Evolutionary conservation across 2,888 invertebrate species (phyloP).

Genomic region (Pherbina coryleti): DNA sequence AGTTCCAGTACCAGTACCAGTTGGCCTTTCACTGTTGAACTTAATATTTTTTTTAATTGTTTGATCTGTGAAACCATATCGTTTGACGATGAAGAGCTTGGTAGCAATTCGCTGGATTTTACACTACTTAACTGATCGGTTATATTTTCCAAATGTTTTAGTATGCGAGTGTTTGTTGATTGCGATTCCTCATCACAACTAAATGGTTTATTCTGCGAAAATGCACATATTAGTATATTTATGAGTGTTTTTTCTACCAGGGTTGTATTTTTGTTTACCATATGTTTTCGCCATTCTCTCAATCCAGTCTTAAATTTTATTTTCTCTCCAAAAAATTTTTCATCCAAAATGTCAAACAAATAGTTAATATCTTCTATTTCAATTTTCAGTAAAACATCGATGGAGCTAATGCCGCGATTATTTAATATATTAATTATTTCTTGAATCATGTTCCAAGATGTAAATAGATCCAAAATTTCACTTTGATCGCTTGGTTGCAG

Average conservation of each 20-base stretch:
- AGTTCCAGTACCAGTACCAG: constrained; percentile 29
- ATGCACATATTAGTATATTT: constrained; percentile 19
- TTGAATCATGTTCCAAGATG: constrained; percentile 29
- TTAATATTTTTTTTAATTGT: constrained; percentile 21
- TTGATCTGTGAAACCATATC: background rate
- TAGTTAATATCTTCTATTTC: constrained; percentile 29
- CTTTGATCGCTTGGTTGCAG: constrained; percentile 12
- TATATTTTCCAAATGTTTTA: constrained; percentile 27
- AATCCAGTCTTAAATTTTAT: constrained; percentile 34
- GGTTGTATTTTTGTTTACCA: constrained; percentile 24
- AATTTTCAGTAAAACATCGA: constrained; percentile 28
- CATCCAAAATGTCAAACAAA: constrained; percentile 28
- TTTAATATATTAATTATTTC: constrained; percentile 30
- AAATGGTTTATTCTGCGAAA: constrained; percentile 33
- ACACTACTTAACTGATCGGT: constrained; percentile 28
- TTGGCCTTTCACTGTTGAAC: constrained; percentile 32
- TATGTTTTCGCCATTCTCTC: constrained; percentile 27
- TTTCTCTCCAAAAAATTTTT: constrained; percentile 31
- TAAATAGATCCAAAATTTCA: constrained; percentile 21
- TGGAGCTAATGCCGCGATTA: too few relatives aligned
- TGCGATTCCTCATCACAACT: constrained; percentile 27
- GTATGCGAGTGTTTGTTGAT: constrained; percentile 31
- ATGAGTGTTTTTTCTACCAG: constrained; percentile 25
- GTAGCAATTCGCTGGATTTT: constrained; percentile 23
- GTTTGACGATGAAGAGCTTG: constrained; percentile 14